Percentiles rank a stretch among this genome's conserved stretches.
Evolutionary conservation across 1,140 invertebrate genomes (phyloP).

Genomic region (Notospermus geniculatus): DNA sequence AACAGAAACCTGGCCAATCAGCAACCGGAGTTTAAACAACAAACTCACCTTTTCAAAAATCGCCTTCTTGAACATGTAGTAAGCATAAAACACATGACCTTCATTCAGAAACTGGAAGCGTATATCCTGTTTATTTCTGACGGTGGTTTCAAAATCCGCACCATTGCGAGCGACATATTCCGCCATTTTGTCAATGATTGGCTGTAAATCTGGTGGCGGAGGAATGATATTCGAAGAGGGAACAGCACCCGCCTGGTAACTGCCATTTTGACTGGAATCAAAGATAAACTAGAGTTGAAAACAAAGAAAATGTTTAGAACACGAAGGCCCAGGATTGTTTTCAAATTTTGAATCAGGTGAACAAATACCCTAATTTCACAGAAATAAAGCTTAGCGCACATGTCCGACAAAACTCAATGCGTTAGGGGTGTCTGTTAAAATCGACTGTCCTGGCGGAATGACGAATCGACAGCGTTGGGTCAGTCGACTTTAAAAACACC

Average conservation of each 20-base stretch:
- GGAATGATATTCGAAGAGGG: constrained; percentile 56
- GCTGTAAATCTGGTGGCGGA: constrained; percentile 73
- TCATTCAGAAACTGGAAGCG: constrained; percentile 61
- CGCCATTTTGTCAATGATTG: constrained; percentile 94
- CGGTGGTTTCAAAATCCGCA: constrained; percentile 83
- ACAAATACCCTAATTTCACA: too few relatives aligned
- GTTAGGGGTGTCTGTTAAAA: too few relatives aligned
- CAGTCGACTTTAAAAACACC: too few relatives aligned
- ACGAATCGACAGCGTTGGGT: too few relatives aligned
- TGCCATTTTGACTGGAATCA: neutral
- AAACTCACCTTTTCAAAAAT: constrained; percentile 12
- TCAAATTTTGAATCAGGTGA: too few relatives aligned
- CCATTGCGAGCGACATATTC: constrained; percentile 93
- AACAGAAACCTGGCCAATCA: too few relatives aligned
- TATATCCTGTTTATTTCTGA: constrained; percentile 81
- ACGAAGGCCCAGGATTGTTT: too few relatives aligned
- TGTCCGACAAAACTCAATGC: too few relatives aligned
- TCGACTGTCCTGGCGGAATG: too few relatives aligned
- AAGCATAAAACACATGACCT: constrained; percentile 42
- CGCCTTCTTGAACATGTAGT: constrained; percentile 48
- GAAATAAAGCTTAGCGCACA: too few relatives aligned
- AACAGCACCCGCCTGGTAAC: neutral
- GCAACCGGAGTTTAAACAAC: too few relatives aligned
- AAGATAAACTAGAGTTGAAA: neutral
- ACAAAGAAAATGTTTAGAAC: neutral